A percentile compares a stretch with the other conserved stretches of the same genome.
Conservation (phyloP, 2,888 invertebrate species). For the Aspidiotus destructor region DNA sequence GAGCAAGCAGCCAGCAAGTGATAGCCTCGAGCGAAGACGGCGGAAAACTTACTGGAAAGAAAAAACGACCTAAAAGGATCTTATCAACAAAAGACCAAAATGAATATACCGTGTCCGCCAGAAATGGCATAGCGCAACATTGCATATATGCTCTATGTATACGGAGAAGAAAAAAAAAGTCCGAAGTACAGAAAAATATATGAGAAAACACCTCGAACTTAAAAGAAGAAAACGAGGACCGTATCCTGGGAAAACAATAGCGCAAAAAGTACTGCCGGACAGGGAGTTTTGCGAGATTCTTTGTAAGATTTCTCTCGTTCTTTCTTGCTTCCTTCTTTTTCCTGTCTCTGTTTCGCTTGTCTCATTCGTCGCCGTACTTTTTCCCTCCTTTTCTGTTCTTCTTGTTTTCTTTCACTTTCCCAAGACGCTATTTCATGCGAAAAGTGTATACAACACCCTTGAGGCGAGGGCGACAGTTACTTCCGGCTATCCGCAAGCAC, state of each 20-base stretch:
- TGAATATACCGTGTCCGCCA: slow-evolving; percentile 15
- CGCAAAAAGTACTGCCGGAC: slow-evolving; percentile 30
- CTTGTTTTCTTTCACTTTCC: slow-evolving; percentile 22
- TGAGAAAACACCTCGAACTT: slow-evolving; percentile 28
- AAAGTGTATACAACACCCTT: slow-evolving; percentile 32
- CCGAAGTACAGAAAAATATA: slow-evolving; percentile 21
- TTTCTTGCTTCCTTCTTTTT: not conserved
- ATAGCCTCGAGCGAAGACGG: slow-evolving; percentile 8
- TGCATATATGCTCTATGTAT: slow-evolving; percentile 5
- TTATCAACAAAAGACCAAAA: slow-evolving; percentile 31
- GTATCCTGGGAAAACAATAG: slow-evolving; percentile 34
- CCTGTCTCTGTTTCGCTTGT: not conserved
- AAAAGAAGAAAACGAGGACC: slow-evolving; percentile 22
- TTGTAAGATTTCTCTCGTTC: slow-evolving; percentile 10
- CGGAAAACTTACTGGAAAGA: slow-evolving; percentile 9
- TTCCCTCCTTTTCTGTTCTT: not conserved
- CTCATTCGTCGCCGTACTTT: not conserved
- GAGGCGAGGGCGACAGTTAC: slow-evolving; percentile 32
- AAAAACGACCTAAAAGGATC: slow-evolving; percentile 28
- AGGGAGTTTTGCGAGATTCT: slow-evolving; percentile 26
- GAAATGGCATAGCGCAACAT: not conserved
- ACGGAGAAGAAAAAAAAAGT: not conserved
- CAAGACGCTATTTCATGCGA: slow-evolving; percentile 33
- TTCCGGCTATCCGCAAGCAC: slow-evolving; percentile 31
- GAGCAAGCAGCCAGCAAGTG: not conserved